A percentile compares a stretch with the other conserved stretches of the same genome.
Evolutionary conservation across 2,113 vertebrate species (phyloP).

Genomic region (Anhinga anhinga): DNA sequence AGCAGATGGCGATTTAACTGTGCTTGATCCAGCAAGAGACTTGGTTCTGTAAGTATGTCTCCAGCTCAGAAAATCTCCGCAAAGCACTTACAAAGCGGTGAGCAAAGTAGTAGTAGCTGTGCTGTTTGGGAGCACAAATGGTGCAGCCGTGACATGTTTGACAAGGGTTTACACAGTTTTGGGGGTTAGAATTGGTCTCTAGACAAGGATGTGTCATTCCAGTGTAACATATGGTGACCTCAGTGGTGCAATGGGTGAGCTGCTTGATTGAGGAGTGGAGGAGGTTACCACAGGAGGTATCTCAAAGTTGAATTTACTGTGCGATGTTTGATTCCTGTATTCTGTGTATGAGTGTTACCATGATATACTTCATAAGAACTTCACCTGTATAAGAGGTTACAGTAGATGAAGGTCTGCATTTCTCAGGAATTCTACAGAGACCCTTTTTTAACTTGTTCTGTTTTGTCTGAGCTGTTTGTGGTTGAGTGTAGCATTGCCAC

Average conservation of each 20-base stretch:
- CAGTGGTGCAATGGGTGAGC: background rate
- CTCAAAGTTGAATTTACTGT: background rate
- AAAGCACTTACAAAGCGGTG: background rate
- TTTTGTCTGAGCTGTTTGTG: background rate
- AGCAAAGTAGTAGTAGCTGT: background rate
- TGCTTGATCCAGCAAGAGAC: background rate
- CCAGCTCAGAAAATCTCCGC: background rate
- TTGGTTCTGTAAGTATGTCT: background rate
- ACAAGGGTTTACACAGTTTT: background rate
- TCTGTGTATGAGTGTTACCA: background rate
- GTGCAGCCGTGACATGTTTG: background rate
- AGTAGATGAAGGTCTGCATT: background rate
- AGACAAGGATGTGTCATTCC: background rate
- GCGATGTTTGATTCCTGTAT: background rate
- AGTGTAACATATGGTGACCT: accelerated
- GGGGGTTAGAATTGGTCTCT: background rate
- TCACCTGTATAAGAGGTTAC: background rate
- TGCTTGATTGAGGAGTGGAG: background rate
- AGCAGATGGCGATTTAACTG: slow-evolving; percentile 43
- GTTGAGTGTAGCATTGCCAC: background rate
- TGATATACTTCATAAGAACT: background rate
- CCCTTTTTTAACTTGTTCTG: background rate
- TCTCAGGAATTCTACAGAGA: background rate
- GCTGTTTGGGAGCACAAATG: background rate
- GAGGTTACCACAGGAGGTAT: background rate